Base-by-base conservation (phyloP, 2,797 vertebrate species). In the Etheostoma perlongum region DNA sequence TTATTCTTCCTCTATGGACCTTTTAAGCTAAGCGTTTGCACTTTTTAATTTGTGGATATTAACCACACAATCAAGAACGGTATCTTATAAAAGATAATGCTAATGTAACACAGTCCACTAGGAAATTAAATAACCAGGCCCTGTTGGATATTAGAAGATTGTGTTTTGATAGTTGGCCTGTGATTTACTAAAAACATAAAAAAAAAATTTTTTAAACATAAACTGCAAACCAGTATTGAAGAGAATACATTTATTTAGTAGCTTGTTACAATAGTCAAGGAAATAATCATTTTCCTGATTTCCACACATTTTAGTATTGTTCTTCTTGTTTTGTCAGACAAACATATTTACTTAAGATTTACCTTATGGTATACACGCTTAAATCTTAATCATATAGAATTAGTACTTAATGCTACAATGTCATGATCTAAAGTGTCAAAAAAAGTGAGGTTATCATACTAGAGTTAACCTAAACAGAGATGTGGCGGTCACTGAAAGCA, bases 181-280 rank as follows among this genome's bases (percentile, higher is more conserved):
- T 27, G 11, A 11, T 42, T 61, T n/a, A 47, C 4, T 27, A 25
- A 21, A 18, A 54, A 36, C 1, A 53, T 16, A 19, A 5, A 36
- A 44, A 11, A 40, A n/a, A 27, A 7, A 27, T 30, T 13, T 19
- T 57, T 66, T 12, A 5, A 63, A 36, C 12, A 23, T 25, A 40
- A 76, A 67, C 23, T 47, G 11, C 47, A 55, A 40, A n/a, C 14
- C 6, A 8, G 25, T 36, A 13, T 6, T 23, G 36, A 27, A 42
- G n/a, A 54, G 0, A 48, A 6, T 5, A 16, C 1, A 64, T 78
- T 79, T 69, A 76, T 74, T 83, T 48, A 15, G 3, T 5, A 40
- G 8, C 14, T 77, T 64, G 48, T 61, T 14, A 54, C 13, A 78
- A 44, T 64, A n/a, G 0, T 8, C 2, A 64, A 18, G 4, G 30